These are phyloP conservation scores for Sebastes fasciatus DNA, from an alignment of 2,113 vertebrate species.

Conservation along the genomic window DNA sequence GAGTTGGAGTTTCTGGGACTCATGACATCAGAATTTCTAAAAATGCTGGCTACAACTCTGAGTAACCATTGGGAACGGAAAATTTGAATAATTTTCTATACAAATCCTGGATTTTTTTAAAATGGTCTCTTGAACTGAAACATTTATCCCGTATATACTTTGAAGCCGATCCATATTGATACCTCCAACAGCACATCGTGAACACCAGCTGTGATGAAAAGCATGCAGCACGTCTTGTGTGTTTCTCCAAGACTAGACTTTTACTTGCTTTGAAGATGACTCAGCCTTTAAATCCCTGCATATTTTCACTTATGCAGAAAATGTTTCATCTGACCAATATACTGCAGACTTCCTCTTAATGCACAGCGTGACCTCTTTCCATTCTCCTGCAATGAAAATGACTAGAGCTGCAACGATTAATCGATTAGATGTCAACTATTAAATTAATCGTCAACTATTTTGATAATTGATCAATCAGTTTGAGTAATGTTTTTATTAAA, in stretches of 20 bases:
- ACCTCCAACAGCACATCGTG: background rate
- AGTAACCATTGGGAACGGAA: background rate
- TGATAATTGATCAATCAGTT: too few species aligned
- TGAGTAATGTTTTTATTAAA: too few species aligned
- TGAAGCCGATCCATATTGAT: background rate
- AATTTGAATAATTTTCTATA: background rate
- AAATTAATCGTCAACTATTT: too few species aligned
- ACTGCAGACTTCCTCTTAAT: background rate
- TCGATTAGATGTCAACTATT: too few species aligned
- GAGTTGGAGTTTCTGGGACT: background rate
- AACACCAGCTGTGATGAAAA: conserved; percentile 18
- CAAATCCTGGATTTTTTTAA: background rate
- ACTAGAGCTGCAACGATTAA: too few species aligned
- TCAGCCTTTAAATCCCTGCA: conserved; percentile 13
- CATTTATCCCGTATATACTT: background rate
- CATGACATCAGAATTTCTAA: background rate
- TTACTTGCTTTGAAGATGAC: conserved; percentile 16
- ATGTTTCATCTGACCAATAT: background rate
- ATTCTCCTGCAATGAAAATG: too few species aligned
- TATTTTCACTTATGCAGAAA: background rate
- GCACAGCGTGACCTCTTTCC: background rate
- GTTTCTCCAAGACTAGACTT: background rate
- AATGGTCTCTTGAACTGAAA: background rate
- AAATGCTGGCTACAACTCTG: background rate
- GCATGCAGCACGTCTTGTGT: background rate